These are phyloP conservation scores for Venturia canescens DNA, from an alignment of 1,140 invertebrate genomes.

Conservation along the genomic window DNA sequence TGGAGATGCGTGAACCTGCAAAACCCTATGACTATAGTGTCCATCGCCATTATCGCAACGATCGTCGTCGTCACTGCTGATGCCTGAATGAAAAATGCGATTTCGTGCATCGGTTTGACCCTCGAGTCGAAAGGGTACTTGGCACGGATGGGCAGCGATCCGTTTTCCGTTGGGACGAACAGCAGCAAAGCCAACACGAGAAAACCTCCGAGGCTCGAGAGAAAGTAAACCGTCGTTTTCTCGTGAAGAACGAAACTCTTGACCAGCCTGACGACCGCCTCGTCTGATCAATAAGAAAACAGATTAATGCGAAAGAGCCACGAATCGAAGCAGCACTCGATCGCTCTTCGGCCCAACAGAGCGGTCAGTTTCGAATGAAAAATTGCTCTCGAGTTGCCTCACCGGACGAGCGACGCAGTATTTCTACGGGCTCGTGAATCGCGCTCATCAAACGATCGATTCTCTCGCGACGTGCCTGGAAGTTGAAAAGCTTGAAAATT, in stretches of 20 bases:
- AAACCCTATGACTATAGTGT: constrained; percentile 42
- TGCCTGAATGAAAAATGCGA: constrained; percentile 55
- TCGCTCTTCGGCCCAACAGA: too few relatives aligned
- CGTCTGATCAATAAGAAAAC: constrained; percentile 41
- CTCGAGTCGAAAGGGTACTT: constrained; percentile 60
- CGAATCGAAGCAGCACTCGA: too few relatives aligned
- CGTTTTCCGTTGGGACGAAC: constrained; percentile 55
- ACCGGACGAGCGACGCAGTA: constrained; percentile 62
- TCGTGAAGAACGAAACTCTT: constrained; percentile 41
- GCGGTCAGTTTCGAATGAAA: constrained; percentile 64
- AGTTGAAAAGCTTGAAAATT: constrained; percentile 61
- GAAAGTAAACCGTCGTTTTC: constrained; percentile 49
- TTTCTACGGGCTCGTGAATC: constrained; percentile 55
- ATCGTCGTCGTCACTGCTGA: constrained; percentile 49
- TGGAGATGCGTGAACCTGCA: constrained; percentile 50
- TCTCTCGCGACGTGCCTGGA: constrained; percentile 56
- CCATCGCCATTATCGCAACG: constrained; percentile 57
- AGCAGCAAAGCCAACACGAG: constrained; percentile 56
- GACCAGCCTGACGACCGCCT: constrained; percentile 27
- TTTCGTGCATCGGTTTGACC: constrained; percentile 44
- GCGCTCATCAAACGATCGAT: constrained; percentile 58
- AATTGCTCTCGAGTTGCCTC: constrained; percentile 37
- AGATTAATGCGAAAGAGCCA: too few relatives aligned
- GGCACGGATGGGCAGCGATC: constrained; percentile 58
- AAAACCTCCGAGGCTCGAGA: constrained; percentile 46